These are phyloP conservation scores for Oligia strigilis DNA, from an alignment of 2,888 invertebrate species.

Conservation along the genomic window DNA sequence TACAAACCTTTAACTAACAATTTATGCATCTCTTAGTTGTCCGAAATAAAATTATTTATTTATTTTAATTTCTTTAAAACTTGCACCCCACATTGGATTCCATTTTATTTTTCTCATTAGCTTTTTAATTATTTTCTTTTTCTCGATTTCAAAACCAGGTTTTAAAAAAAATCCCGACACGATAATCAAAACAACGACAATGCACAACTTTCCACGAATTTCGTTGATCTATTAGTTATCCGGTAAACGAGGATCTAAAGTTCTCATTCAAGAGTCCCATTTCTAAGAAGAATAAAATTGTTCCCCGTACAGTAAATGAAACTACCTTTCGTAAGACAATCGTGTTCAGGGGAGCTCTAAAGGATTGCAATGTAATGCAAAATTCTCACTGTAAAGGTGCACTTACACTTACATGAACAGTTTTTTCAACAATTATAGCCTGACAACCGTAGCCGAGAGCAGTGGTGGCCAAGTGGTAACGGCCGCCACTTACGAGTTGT, in stretches of 20 bases:
- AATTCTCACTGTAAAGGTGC: not conserved
- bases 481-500: too few species aligned
- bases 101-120: not conserved
- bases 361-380: conserved; percentile 4
- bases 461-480: not conserved
- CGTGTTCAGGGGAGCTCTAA: conserved; percentile 7
- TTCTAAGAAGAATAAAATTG: conserved; percentile 11
- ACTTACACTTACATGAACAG: not conserved
- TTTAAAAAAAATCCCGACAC: too few species aligned
- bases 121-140: not conserved
- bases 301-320: not conserved
- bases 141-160: not conserved
- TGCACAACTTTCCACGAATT: not conserved
- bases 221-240: not conserved
- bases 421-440: not conserved
- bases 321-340: conserved; percentile 10
- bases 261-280: not conserved
- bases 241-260: not conserved
- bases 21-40: not conserved
- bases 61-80: not conserved
- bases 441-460: too few species aligned
- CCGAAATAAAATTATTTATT: not conserved
- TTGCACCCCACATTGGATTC: not conserved
- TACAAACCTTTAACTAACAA: not conserved
- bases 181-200: not conserved